A percentile compares a stretch with the other conserved stretches of the same genome.
Evolutionary conservation across 1,140 invertebrate species (phyloP).

Genomic region (Eupeodes corollae): DNA sequence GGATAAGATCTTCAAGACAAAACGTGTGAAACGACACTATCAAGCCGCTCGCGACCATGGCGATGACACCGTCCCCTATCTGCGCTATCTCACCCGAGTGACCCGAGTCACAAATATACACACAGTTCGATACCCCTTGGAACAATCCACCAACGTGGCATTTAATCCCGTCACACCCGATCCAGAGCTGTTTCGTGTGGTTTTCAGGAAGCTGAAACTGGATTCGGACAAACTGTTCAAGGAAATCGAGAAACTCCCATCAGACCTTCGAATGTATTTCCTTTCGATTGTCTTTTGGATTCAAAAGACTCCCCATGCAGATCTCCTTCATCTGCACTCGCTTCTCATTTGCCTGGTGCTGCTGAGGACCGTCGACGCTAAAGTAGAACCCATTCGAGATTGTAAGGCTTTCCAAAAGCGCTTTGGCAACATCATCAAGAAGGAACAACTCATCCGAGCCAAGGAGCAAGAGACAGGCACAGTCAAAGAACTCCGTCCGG

Average conservation of each 20-base stretch:
- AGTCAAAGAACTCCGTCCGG: constrained; percentile 17
- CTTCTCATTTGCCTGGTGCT: constrained; percentile 49
- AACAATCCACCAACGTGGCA: not conserved
- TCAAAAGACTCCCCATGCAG: constrained; percentile 40
- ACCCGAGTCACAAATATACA: constrained; percentile 25
- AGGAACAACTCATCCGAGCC: constrained; percentile 19
- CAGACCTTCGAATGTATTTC: constrained; percentile 51
- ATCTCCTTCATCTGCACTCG: constrained; percentile 45
- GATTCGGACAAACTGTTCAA: constrained; percentile 17
- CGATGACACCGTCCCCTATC: constrained; percentile 11
- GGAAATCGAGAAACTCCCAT: constrained; percentile 42
- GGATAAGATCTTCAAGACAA: too few species aligned
- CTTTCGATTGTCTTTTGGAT: constrained; percentile 56
- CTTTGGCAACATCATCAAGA: constrained; percentile 25
- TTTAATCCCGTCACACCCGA: constrained; percentile 13
- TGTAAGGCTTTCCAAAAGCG: constrained; percentile 35
- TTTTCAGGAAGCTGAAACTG: constrained; percentile 34
- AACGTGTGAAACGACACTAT: too few species aligned
- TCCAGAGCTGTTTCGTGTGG: constrained; percentile 18
- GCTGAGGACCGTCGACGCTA: constrained; percentile 48
- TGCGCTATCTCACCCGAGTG: constrained; percentile 29
- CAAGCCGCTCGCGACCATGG: constrained; percentile 11
- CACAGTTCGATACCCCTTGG: constrained; percentile 10
- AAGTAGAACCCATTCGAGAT: constrained; percentile 43
- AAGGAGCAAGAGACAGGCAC: constrained; percentile 15